These are phyloP conservation scores for Rhynchophorus ferrugineus DNA, from an alignment of 1,140 invertebrate genomes.

Conservation along the genomic window DNA sequence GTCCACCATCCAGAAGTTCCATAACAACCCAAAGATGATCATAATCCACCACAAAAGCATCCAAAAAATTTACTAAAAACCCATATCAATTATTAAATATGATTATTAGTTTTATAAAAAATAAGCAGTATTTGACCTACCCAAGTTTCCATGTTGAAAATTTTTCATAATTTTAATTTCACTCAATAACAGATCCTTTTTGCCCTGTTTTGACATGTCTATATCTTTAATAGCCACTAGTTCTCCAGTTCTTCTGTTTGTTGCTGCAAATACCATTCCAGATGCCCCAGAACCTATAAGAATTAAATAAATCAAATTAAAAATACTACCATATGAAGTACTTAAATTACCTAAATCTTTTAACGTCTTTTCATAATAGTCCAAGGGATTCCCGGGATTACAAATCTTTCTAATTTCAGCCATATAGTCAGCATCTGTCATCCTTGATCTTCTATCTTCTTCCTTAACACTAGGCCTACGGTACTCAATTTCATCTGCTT, in stretches of 20 bases:
- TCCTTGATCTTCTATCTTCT: slow-evolving; percentile 23
- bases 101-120: too few relatives aligned
- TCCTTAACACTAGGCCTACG: slow-evolving; percentile 18
- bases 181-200: slow-evolving; percentile 91
- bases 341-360: slow-evolving; percentile 19
- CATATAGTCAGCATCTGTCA: slow-evolving; percentile 78
- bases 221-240: slow-evolving; percentile 95
- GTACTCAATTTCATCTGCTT: slow-evolving; percentile 30
- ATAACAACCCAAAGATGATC: slow-evolving; percentile 93
- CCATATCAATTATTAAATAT: neutral
- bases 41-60: slow-evolving; percentile 78
- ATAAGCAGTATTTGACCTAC: too few relatives aligned
- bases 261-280: slow-evolving; percentile 87
- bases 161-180: slow-evolving; percentile 92
- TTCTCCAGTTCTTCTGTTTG: slow-evolving; percentile 65
- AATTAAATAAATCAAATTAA: neutral
- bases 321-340: too few relatives aligned
- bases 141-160: slow-evolving; percentile 82
- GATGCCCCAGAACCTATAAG: slow-evolving; percentile 78
- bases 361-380: slow-evolving; percentile 58
- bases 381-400: slow-evolving; percentile 65
- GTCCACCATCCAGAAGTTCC: slow-evolving; percentile 93
- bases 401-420: slow-evolving; percentile 74
- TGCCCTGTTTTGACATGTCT: slow-evolving; percentile 86
- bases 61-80: slow-evolving; percentile 91